A percentile compares a stretch with the other conserved stretches of the same genome.
phyloP scores from a whole-genome alignment of 2,113 vertebrate genomes.

The Elephantulus edwardii region DNA sequence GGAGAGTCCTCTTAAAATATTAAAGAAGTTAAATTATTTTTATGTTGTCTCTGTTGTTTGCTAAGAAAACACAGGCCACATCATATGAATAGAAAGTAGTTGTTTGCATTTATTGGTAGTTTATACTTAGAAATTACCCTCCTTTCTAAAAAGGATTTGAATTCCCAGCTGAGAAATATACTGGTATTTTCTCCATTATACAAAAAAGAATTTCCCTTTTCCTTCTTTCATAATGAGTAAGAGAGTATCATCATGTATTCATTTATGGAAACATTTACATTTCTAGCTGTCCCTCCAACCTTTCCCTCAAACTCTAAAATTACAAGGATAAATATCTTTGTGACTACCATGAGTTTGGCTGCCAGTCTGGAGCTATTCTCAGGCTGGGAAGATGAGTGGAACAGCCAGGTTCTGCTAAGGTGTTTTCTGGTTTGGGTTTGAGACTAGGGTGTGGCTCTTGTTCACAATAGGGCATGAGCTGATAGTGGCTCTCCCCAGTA shows the following conservation, averaged over 20 bases:
- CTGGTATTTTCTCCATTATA: slow-evolving; percentile 23
- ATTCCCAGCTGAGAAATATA: slow-evolving; percentile 17
- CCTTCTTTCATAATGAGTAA: background rate
- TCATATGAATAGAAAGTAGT: slow-evolving; percentile 38
- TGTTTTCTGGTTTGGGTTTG: too few species aligned
- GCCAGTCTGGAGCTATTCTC: too few species aligned
- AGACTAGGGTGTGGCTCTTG: too few species aligned
- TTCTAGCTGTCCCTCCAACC: background rate
- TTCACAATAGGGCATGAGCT: too few species aligned
- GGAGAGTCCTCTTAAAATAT: slow-evolving; percentile 12
- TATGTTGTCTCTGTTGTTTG: slow-evolving; percentile 25
- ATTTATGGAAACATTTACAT: background rate
- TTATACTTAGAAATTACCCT: background rate
- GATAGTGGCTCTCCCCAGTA: too few species aligned
- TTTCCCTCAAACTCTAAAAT: slow-evolving; percentile 12
- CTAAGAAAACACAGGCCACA: slow-evolving; percentile 15
- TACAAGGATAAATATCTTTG: slow-evolving; percentile 14
- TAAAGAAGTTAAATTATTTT: background rate
- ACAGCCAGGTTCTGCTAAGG: too few species aligned
- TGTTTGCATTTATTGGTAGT: slow-evolving; percentile 12
- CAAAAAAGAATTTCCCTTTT: slow-evolving; percentile 19
- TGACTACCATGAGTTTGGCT: slow-evolving; percentile 23
- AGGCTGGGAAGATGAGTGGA: too few species aligned
- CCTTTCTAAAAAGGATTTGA: background rate
- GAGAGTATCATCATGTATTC: background rate